phyloP scores from a whole-genome alignment of 2,113 vertebrate genomes.

The Podiceps cristatus region DNA sequence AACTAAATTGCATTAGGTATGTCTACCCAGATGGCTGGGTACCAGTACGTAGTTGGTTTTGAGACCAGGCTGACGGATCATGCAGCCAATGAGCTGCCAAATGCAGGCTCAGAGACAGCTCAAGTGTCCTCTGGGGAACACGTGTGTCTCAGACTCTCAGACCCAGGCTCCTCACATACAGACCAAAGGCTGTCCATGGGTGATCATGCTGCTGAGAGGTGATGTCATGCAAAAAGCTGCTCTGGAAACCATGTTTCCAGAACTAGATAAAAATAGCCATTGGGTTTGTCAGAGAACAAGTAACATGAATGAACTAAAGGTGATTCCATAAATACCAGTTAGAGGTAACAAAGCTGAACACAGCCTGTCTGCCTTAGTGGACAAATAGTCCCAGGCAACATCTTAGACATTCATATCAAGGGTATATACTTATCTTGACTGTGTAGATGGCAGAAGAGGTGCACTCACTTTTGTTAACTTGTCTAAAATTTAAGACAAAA shows the following conservation, averaged over 20 bases:
- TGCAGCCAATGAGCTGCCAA: neutral
- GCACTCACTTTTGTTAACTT: neutral
- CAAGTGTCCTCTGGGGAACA: neutral
- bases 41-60: neutral
- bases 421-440: neutral
- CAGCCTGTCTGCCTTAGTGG: neutral
- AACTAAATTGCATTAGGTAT: neutral
- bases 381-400: neutral
- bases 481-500: neutral
- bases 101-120: neutral
- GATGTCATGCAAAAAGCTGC: neutral
- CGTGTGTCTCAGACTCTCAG: fast-evolving
- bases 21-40: neutral
- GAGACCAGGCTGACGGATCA: neutral
- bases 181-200: neutral
- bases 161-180: neutral
- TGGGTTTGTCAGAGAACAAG: neutral
- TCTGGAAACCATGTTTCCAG: neutral
- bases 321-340: neutral
- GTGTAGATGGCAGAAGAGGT: neutral
- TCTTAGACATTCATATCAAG: neutral
- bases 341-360: neutral
- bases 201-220: neutral
- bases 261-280: neutral
- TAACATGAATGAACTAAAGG: neutral